phyloP scores from a whole-genome alignment of 2,113 vertebrate genomes.

The Scartelaos histophorus region DNA sequence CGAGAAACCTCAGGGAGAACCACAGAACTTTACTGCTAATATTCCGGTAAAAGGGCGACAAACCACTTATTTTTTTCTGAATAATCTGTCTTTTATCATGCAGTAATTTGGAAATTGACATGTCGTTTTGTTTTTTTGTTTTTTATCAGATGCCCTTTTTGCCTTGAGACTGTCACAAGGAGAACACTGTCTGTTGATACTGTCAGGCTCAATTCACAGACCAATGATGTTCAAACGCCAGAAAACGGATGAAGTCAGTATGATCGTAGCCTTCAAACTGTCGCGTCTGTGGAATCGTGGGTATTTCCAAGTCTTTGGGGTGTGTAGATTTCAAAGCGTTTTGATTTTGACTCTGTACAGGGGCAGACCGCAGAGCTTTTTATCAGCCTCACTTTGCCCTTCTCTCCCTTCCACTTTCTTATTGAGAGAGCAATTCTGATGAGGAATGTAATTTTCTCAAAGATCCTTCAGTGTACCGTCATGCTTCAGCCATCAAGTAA shows the following conservation, averaged over 20 bases:
- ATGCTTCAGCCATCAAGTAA: conserved; percentile 45
- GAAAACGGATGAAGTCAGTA: background rate
- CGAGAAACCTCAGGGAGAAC: too few species aligned
- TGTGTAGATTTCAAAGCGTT: conserved; percentile 21
- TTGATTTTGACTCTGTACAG: conserved; percentile 23
- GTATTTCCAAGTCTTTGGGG: conserved; percentile 38
- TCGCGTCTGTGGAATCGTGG: conserved; percentile 7
- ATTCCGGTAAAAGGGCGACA: background rate
- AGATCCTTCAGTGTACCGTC: conserved; percentile 26
- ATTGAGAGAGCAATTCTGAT: conserved; percentile 22
- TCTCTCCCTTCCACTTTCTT: conserved; percentile 26
- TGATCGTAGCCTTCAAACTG: conserved; percentile 14
- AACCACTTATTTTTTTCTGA: background rate
- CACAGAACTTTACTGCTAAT: too few species aligned
- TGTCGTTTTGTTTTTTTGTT: background rate
- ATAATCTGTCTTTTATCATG: background rate
- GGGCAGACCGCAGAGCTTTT: conserved; percentile 45
- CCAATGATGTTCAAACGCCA: background rate
- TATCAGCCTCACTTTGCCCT: conserved; percentile 55
- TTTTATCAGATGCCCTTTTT: background rate
- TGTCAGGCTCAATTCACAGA: background rate
- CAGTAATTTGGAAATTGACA: background rate
- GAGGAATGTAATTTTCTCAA: conserved; percentile 37
- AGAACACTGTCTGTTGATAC: background rate
- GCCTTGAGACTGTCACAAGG: background rate